Base-by-base conservation (phyloP, 2,113 vertebrate genomes). In the Oceanodroma tethys region DNA sequence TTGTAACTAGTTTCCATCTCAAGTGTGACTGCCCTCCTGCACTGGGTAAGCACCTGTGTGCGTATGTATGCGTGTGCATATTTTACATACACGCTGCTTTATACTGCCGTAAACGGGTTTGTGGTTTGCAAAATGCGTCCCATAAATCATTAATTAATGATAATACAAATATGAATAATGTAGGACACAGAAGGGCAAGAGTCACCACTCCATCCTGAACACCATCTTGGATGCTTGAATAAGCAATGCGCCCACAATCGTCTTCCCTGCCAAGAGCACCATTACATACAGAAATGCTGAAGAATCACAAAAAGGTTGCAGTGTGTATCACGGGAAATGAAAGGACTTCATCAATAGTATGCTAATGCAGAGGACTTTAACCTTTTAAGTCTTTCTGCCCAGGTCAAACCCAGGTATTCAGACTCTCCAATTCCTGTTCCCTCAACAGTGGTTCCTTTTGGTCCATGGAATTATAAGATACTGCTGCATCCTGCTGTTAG, bases 131-230 rank as follows among this genome's bases (percentile, higher is more conserved):
- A 98, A 98, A 95, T 93, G 97, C 93, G 93, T 83, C 93, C 47
- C 94, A 98, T 97, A 98, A 97, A 98, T 98, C 96, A 98, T 98
- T 98, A 97, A 98, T 98, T 98, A 98, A 98, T 96, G 93, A 96
- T 97, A 97, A 98, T 96, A 97, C 78, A 93, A 72, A 89, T 43
- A 88, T 95, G 53, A 97, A 97, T 91, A 95, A 96, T 96, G 86
- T 78, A 70, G 55, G 89, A 97, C 89, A 85, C 83, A 71, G 70
- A 93, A 94, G 90, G 96, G 81, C 86, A 86, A 67, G 90, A 86
- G 96, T 91, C 45, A 25, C 88, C 90, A 65, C 90, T 94, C 97
- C 91, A 76, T 89, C 87, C 52, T 40, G 76, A 94, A 93, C 95
- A 95, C 93, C 47, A 63, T 23, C 34, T 58, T 83, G 59, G 86